These are phyloP conservation scores for Pseudococcus longispinus DNA, from an alignment of 2,888 invertebrate species.

Conservation along the genomic window DNA sequence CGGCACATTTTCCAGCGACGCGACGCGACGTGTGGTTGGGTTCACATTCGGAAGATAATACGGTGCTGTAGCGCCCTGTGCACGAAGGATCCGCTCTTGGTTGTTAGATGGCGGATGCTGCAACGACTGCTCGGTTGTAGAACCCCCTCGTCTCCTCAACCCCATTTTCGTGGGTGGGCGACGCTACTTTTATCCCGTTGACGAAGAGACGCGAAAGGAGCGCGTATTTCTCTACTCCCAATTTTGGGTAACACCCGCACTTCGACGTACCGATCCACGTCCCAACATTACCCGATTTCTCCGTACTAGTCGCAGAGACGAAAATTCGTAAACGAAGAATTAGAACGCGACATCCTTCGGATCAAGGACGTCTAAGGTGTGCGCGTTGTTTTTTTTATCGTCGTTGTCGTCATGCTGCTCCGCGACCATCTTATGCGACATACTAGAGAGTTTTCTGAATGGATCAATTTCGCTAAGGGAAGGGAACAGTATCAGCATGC, in stretches of 20 bases:
- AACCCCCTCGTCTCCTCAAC: too few relatives aligned
- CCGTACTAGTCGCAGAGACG: not conserved
- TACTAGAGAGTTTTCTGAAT: not conserved
- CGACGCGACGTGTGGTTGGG: not conserved
- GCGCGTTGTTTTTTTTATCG: not conserved
- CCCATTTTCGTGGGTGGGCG: not conserved
- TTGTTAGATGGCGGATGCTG: not conserved
- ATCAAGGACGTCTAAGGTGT: conserved; percentile 20
- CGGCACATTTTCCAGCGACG: not conserved
- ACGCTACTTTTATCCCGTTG: not conserved
- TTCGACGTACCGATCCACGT: not conserved
- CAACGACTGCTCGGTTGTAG: not conserved
- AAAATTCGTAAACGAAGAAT: conserved; percentile 12
- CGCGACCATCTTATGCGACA: not conserved
- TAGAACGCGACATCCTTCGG: conserved; percentile 33
- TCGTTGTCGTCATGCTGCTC: not conserved
- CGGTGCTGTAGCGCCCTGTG: not conserved
- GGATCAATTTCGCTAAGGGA: too few relatives aligned
- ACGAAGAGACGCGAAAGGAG: not conserved
- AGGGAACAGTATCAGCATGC: too few relatives aligned
- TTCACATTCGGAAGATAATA: not conserved
- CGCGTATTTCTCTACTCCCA: not conserved
- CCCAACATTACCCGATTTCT: not conserved
- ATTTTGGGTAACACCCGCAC: not conserved
- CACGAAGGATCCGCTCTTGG: not conserved